Base-by-base conservation (phyloP, 2,797 vertebrate species). In the Brachymystax lenok region DNA sequence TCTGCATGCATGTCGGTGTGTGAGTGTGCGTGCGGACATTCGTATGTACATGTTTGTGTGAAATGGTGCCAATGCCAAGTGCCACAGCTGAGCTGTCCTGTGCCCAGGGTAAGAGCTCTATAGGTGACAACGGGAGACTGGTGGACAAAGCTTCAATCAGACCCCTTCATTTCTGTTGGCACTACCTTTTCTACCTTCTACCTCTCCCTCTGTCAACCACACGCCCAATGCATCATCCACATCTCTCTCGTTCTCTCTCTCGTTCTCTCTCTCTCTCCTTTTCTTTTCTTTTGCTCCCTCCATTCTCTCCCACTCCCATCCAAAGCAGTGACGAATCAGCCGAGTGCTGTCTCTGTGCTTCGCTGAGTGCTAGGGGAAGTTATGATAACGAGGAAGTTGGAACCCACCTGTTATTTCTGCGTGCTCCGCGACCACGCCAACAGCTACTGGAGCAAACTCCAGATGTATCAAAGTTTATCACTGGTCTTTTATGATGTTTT, bases 1-100 rank as follows among this genome's bases (percentile, higher is more conserved):
- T 50, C 27, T 81, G 75, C 30, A 52, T 59, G 74, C 73, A 69
- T 79, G 78, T 6, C 19, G 67, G 71, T 82, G 72, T 30, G 74
- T 77, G 35, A 6, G 68, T 46, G 68, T 50, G 35, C 5, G n/a
- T 21, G 40, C 7, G 35, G 7, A 74, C 73, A 71, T 79, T 77
- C 2, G 5, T 64, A 67, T 82, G 72, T 54, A n/a, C 76, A 74
- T 77, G 35, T 66, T 35, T 46, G 68, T 70, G 64, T 28, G 64
- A 30, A 24, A 27, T 30, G 12, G 35, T 46, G 68, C 35, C 68
- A 69, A 24, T 4, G 33, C 35, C 35, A 7, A 24, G 52, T 4
- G 2, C 63, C 64, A 14, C 64, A 27, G 64, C 8, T 67, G 24
- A 33, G 64, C 35, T 33, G 64, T 30, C 12, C 27, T 30, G 64